A percentile compares a stretch with the other conserved stretches of the same genome.
Evolutionary conservation across 2,888 invertebrate species (phyloP).

Genomic region (Auanema freiburgensis): DNA sequence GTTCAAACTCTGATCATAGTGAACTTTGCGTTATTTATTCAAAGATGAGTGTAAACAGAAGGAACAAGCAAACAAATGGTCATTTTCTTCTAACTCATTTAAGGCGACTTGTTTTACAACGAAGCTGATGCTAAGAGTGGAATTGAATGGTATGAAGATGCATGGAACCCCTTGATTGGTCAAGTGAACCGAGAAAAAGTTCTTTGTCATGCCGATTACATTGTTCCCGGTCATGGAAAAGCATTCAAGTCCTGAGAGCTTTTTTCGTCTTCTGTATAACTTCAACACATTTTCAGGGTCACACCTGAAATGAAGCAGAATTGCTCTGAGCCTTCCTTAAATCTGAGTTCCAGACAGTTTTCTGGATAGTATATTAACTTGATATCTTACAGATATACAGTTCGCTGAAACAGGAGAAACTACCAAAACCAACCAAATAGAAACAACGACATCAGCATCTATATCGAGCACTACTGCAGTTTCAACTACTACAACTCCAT

Average conservation of each 20-base stretch:
- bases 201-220: slow-evolving; percentile 63
- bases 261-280: not conserved
- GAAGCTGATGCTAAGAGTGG: slow-evolving; percentile 50
- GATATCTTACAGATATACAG: no score
- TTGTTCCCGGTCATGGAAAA: slow-evolving; percentile 67
- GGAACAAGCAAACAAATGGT: slow-evolving; percentile 1
- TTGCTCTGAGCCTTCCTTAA: no score
- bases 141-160: slow-evolving; percentile 53
- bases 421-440: no score
- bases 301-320: not conserved
- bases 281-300: not conserved
- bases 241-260: slow-evolving; percentile 60
- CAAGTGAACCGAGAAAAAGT: slow-evolving; percentile 45
- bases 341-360: no score
- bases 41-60: no score
- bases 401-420: no score
- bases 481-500: no score
- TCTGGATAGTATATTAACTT: no score
- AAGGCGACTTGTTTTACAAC: slow-evolving; percentile 58
- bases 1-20: no score
- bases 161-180: slow-evolving; percentile 55
- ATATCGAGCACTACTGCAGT: no score
- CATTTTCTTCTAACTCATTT: slow-evolving; percentile 19
- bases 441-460: no score
- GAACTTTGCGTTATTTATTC: no score